Percentiles rank a stretch among this genome's conserved stretches.
Evolutionary conservation across 2,888 invertebrate species (phyloP).

Genomic region (Noctua janthina): DNA sequence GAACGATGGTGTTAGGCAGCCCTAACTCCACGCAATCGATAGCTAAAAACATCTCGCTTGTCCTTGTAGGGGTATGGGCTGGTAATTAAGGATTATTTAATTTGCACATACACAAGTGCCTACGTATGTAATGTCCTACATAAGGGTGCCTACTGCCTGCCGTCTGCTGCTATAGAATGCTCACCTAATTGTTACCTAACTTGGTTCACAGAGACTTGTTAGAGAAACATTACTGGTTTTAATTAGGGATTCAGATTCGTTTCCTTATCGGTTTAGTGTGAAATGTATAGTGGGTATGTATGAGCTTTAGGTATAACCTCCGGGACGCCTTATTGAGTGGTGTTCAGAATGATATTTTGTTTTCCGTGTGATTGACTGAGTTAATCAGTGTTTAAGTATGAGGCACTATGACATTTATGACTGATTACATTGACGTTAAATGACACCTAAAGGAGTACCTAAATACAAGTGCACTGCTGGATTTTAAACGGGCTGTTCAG

Average conservation of each 20-base stretch:
- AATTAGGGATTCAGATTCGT: constrained; percentile 11
- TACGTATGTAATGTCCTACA: constrained; percentile 25
- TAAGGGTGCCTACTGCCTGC: background rate
- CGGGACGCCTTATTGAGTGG: background rate
- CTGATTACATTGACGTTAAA: background rate
- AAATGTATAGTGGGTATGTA: background rate
- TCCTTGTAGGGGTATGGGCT: constrained; percentile 47
- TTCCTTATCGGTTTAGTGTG: constrained; percentile 2
- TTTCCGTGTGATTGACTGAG: background rate
- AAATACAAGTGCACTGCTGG: background rate
- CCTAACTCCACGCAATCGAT: constrained; percentile 44
- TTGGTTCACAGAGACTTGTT: constrained; percentile 14
- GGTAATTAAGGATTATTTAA: constrained; percentile 65
- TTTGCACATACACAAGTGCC: constrained; percentile 49
- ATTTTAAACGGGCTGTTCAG: background rate
- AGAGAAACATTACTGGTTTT: background rate
- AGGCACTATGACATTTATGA: background rate
- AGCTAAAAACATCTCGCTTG: constrained; percentile 56
- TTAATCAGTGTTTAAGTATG: background rate
- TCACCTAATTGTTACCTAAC: constrained; percentile 51
- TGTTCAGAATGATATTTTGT: background rate
- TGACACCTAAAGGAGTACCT: background rate
- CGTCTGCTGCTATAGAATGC: constrained; percentile 7
- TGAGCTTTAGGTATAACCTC: no score
- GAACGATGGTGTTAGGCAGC: constrained; percentile 26